These are phyloP conservation scores for Menidia menidia DNA, from an alignment of 2,797 vertebrate genomes.

Conservation along the genomic window DNA sequence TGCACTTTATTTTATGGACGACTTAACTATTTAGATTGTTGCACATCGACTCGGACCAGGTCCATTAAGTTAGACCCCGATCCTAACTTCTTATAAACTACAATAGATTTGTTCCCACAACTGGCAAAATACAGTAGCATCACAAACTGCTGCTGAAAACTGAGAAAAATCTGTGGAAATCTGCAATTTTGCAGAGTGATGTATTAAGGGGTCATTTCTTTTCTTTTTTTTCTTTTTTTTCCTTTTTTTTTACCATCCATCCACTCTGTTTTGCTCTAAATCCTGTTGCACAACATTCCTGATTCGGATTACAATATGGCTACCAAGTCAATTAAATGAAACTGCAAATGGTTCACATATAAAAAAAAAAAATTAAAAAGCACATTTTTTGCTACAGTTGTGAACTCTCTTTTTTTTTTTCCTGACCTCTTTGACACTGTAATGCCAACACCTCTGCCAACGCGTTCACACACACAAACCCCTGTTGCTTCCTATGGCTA, in stretches of 20 bases:
- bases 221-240: no score
- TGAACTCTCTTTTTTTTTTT: conserved; percentile 5
- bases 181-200: no score
- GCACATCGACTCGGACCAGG: not conserved
- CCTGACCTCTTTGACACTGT: conserved; percentile 8
- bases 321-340: not conserved
- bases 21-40: not conserved
- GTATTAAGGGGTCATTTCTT: no score
- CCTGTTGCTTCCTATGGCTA: not conserved
- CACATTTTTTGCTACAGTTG: conserved; percentile 4
- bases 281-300: not conserved
- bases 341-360: not conserved
- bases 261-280: not conserved
- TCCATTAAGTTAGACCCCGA: not conserved
- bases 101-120: not conserved
- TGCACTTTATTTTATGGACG: no score
- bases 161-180: not conserved
- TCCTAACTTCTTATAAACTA: not conserved
- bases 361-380: not conserved
- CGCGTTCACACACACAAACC: not conserved
- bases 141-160: not conserved
- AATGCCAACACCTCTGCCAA: not conserved
- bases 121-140: not conserved
- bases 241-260: no score
- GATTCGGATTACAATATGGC: not conserved